Evolutionary conservation across 2,113 vertebrate species (phyloP).

Genomic region (Columba livia): DNA sequence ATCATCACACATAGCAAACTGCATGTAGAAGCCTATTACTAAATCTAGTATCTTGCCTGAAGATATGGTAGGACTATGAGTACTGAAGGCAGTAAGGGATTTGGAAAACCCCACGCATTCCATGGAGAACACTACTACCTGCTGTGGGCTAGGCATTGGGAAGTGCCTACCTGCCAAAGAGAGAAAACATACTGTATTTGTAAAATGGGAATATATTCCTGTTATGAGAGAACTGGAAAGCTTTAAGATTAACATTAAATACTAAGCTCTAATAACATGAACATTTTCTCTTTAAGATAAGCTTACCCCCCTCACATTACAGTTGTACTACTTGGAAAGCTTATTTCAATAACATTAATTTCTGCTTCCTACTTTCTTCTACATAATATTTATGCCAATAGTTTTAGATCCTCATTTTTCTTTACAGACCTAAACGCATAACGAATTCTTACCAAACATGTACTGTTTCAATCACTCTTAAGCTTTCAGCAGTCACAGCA

Average conservation of each 20-base stretch:
- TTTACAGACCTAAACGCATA: neutral
- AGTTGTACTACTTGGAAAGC: neutral
- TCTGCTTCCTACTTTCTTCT: neutral
- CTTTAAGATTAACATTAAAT: neutral
- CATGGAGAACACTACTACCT: conserved; percentile 88
- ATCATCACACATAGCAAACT: conserved; percentile 57
- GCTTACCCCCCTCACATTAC: neutral
- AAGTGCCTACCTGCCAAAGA: conserved; percentile 87
- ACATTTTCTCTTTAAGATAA: neutral
- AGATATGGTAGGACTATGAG: conserved; percentile 80
- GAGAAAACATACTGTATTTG: conserved; percentile 77
- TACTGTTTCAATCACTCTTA: neutral
- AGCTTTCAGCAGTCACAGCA: neutral
- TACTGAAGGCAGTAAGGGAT: conserved; percentile 81
- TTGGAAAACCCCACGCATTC: conserved; percentile 87
- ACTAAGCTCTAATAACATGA: neutral
- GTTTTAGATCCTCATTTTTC: neutral
- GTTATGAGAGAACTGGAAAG: neutral
- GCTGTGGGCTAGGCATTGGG: conserved; percentile 83
- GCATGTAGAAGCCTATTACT: conserved; percentile 75
- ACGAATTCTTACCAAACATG: neutral
- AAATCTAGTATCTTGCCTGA: conserved; percentile 82
- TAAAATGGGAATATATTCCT: conserved; percentile 53
- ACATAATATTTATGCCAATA: neutral
- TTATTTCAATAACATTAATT: neutral